phyloP scores from a whole-genome alignment of 2,888 invertebrate genomes.

The Caradrina clavipalpis region DNA sequence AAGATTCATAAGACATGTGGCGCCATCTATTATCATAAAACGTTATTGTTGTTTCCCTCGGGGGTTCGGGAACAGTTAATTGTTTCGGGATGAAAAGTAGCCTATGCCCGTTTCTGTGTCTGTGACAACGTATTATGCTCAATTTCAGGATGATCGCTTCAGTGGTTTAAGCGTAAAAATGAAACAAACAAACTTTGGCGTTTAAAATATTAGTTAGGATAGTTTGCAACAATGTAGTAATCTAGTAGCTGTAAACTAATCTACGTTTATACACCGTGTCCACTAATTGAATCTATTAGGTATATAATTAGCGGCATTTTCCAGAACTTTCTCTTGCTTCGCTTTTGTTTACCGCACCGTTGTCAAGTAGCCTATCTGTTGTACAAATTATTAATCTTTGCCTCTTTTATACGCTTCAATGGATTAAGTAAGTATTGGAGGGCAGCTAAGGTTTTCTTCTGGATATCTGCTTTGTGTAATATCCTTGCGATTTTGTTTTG shows the following conservation, averaged over 20 bases:
- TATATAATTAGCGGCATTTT: constrained; percentile 27
- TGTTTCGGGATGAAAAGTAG: too few relatives aligned
- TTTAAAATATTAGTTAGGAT: too few relatives aligned
- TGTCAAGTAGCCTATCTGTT: constrained; percentile 13
- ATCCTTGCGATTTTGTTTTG: not conserved
- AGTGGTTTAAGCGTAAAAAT: too few relatives aligned
- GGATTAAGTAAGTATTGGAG: constrained; percentile 32
- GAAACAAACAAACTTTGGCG: too few relatives aligned
- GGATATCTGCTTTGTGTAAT: not conserved
- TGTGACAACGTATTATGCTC: too few relatives aligned
- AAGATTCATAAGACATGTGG: too few relatives aligned
- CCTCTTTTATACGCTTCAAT: constrained; percentile 38
- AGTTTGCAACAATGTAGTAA: constrained; percentile 30
- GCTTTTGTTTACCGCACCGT: constrained; percentile 30
- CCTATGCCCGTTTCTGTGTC: too few relatives aligned
- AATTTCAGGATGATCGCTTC: too few relatives aligned
- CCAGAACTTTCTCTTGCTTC: constrained; percentile 40
- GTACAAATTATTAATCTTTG: constrained; percentile 11
- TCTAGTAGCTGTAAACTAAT: constrained; percentile 1
- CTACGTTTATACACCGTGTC: constrained; percentile 15
- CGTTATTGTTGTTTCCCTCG: too few relatives aligned
- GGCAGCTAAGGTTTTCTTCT: not conserved
- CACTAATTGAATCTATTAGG: constrained; percentile 20
- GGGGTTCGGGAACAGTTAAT: too few relatives aligned
- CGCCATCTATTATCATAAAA: too few relatives aligned